These are phyloP conservation scores for Myiagra hebetior DNA, from an alignment of 2,113 vertebrate species.

Conservation along the genomic window DNA sequence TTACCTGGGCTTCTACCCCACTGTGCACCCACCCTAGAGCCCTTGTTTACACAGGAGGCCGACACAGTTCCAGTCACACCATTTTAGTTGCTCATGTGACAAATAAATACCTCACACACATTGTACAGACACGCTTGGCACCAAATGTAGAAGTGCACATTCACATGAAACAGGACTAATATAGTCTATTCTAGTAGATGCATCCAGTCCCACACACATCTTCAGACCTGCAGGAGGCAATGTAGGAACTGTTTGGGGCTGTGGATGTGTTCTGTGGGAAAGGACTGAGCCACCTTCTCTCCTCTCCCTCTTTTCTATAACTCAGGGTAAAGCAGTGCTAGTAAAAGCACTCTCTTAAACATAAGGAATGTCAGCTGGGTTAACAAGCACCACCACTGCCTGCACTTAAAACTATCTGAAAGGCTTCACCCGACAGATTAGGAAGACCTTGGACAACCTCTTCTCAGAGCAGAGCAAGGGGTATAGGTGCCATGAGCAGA, in stretches of 20 bases:
- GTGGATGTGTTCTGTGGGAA: neutral
- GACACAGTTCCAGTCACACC: slow-evolving; percentile 9
- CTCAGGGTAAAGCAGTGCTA: neutral
- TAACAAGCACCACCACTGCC: neutral
- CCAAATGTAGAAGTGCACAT: neutral
- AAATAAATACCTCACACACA: neutral
- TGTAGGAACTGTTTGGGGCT: neutral
- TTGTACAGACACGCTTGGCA: neutral
- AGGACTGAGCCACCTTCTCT: rapidly evolving
- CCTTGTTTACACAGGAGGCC: slow-evolving; percentile 7
- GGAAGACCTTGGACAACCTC: neutral
- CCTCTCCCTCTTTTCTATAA: neutral
- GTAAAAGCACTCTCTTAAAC: neutral
- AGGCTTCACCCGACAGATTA: neutral
- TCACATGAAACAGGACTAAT: neutral
- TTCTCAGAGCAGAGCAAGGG: neutral
- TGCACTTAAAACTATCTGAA: neutral
- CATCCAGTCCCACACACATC: neutral
- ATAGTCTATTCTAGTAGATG: neutral
- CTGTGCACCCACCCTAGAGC: neutral
- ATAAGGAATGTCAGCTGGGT: neutral
- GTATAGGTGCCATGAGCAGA: neutral
- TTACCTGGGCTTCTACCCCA: neutral
- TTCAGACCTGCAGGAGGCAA: neutral
- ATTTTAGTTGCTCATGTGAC: neutral